Conservation (phyloP, 2,113 vertebrate species). For the Canis aureus region DNA sequence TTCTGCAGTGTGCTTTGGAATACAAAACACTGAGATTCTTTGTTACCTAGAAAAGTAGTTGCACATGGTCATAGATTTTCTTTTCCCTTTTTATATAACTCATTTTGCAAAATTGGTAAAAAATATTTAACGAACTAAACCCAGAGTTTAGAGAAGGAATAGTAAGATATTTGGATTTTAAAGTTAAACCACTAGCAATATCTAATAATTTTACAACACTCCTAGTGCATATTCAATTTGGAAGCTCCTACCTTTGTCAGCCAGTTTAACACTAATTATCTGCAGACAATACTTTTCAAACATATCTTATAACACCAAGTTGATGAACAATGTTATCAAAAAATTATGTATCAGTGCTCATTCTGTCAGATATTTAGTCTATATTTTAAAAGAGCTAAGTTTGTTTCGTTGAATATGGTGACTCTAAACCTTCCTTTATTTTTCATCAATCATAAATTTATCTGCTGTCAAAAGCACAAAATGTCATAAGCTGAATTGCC, state of each 20-base stretch:
- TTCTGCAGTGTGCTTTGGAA: not conserved
- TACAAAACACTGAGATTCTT: not conserved
- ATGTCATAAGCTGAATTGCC: slow-evolving; percentile 34
- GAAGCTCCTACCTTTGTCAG: slow-evolving; percentile 1
- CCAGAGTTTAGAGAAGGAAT: not conserved
- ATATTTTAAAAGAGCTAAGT: slow-evolving; percentile 47
- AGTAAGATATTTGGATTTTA: not conserved
- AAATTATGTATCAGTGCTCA: not conserved
- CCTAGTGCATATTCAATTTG: slow-evolving; percentile 18
- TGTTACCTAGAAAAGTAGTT: not conserved
- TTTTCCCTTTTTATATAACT: not conserved
- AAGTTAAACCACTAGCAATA: slow-evolving; percentile 11
- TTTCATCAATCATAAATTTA: slow-evolving; percentile 52
- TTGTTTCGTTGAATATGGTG: slow-evolving; percentile 46
- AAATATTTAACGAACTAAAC: slow-evolving; percentile 13
- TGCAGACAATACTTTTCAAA: slow-evolving; percentile 45
- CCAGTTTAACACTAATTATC: slow-evolving; percentile 43
- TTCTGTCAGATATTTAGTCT: slow-evolving; percentile 10
- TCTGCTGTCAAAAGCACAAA: slow-evolving; percentile 18
- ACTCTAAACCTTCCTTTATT: slow-evolving; percentile 45
- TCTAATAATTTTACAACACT: slow-evolving; percentile 24
- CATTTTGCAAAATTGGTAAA: not conserved
- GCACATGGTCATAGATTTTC: not conserved
- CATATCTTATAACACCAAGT: not conserved
- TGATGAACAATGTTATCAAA: slow-evolving; percentile 45